phyloP scores from a whole-genome alignment of 2,888 invertebrate genomes.

The Eupithecia tripunctaria region DNA sequence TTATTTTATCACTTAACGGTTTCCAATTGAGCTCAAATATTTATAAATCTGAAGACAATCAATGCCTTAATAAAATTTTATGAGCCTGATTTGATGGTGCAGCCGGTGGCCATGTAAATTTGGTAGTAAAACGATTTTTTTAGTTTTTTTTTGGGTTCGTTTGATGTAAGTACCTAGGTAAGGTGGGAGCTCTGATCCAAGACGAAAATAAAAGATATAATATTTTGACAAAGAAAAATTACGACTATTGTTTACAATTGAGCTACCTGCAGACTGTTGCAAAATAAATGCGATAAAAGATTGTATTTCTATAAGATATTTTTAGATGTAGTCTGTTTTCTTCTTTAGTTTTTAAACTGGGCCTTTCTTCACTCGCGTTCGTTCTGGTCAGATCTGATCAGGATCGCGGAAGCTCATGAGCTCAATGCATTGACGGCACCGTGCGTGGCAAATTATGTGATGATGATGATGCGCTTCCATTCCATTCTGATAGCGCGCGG shows the following conservation, averaged over 20 bases:
- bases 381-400: too few species aligned
- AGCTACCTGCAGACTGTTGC: too few species aligned
- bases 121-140: neutral
- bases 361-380: too few species aligned
- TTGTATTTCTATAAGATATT: too few species aligned
- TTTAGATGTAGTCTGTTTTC: too few species aligned
- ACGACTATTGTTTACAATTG: too few species aligned
- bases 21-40: neutral
- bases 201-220: neutral
- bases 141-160: neutral
- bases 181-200: neutral
- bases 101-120: neutral
- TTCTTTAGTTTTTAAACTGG: too few species aligned
- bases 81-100: neutral
- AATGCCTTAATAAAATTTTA: neutral
- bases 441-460: too few species aligned
- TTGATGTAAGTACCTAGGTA: neutral
- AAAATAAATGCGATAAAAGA: too few species aligned
- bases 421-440: too few species aligned
- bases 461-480: neutral
- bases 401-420: too few species aligned
- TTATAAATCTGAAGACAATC: neutral
- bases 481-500: neutral
- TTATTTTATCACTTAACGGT: neutral
- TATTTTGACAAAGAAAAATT: too few species aligned